Conservation (phyloP, 2,888 invertebrate species). For the Tetranychus truncatus region DNA sequence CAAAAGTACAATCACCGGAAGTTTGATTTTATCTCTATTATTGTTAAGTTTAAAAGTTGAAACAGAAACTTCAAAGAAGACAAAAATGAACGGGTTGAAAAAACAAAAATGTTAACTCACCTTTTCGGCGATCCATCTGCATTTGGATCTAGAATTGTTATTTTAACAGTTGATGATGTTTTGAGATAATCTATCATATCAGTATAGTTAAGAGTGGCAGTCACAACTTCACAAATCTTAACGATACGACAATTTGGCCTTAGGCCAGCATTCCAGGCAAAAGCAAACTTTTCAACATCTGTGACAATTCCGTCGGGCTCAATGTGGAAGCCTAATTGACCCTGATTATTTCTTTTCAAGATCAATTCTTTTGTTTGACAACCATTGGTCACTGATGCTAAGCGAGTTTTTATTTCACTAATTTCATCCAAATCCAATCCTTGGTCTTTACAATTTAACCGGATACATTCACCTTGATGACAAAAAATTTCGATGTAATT, state of each 20-base stretch:
- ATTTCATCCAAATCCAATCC: conserved; percentile 40
- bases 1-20: background rate
- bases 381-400: conserved; percentile 54
- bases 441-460: conserved; percentile 52
- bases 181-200: conserved; percentile 79
- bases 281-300: conserved; percentile 52
- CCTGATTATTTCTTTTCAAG: conserved; percentile 49
- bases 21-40: background rate
- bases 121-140: conserved; percentile 47
- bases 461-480: conserved; percentile 80
- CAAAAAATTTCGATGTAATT: conserved; percentile 53
- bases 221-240: conserved; percentile 74
- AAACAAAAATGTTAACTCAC: background rate
- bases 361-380: conserved; percentile 54
- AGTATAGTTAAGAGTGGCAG: conserved; percentile 69
- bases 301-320: conserved; percentile 84
- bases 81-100: background rate
- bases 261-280: conserved; percentile 52
- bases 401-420: conserved; percentile 56
- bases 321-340: conserved; percentile 60
- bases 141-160: conserved; percentile 57
- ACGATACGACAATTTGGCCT: conserved; percentile 71
- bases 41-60: background rate
- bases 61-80: background rate
- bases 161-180: conserved; percentile 67